Evolutionary conservation across 2,888 invertebrate genomes (phyloP).

Genomic region (Tridacna gigas): DNA sequence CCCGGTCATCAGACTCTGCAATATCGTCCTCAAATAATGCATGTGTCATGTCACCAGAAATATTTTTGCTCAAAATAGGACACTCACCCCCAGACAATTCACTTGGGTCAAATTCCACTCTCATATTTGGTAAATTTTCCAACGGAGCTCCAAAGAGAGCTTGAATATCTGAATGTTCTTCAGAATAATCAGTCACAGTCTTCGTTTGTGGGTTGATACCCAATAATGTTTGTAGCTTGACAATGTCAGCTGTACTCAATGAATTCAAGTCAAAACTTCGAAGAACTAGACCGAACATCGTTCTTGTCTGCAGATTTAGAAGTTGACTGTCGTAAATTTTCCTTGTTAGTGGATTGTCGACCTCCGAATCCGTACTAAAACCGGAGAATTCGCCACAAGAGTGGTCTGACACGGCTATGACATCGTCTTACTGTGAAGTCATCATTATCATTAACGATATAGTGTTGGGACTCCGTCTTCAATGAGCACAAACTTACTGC

Average conservation of each 20-base stretch:
- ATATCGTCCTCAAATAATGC: slow-evolving; percentile 3
- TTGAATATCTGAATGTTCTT: background rate
- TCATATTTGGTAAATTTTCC: slow-evolving; percentile 12
- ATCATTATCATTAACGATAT: too few relatives aligned
- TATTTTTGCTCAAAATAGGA: background rate
- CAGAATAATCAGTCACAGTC: background rate
- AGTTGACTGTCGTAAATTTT: background rate
- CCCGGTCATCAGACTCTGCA: background rate
- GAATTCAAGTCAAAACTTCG: background rate
- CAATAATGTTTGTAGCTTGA: background rate
- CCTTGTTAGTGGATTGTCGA: background rate
- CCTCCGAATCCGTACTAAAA: background rate
- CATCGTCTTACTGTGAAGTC: too few relatives aligned
- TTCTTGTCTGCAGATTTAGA: background rate
- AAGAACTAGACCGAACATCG: background rate
- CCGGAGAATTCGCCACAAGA: slow-evolving; percentile 1
- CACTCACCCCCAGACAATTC: background rate
- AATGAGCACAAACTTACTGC: too few relatives aligned
- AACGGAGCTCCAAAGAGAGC: background rate
- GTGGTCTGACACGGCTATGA: too few relatives aligned
- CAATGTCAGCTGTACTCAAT: background rate
- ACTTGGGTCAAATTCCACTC: slow-evolving; percentile 4
- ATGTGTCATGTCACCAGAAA: background rate
- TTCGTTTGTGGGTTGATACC: background rate
- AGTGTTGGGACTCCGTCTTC: too few relatives aligned